Evolutionary conservation across 2,797 vertebrate genomes (phyloP).

Genomic region (Naso thynnoides): DNA sequence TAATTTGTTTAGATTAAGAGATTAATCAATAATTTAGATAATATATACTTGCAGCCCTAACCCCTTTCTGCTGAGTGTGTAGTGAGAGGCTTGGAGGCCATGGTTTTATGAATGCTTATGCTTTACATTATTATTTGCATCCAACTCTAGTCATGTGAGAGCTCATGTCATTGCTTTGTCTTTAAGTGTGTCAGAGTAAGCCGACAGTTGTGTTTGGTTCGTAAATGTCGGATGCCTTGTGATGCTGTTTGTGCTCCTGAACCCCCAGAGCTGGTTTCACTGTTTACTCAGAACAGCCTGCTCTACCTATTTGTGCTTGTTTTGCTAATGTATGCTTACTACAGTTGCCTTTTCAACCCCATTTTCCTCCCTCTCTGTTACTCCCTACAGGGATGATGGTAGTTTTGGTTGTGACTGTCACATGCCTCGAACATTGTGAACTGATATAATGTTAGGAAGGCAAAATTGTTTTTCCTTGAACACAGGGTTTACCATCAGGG

Average conservation of each 20-base stretch:
- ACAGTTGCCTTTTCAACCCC: slow-evolving; percentile 21
- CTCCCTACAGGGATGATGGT: background rate
- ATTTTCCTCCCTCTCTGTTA: background rate
- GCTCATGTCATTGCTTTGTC: background rate
- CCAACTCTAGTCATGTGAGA: slow-evolving; percentile 16
- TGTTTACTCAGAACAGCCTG: slow-evolving; percentile 22
- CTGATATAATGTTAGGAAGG: slow-evolving; percentile 2
- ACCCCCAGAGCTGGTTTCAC: slow-evolving; percentile 39
- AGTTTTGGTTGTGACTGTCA: slow-evolving; percentile 22
- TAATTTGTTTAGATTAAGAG: background rate
- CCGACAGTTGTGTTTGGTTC: slow-evolving; percentile 21
- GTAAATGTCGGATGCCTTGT: slow-evolving; percentile 27
- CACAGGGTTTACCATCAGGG: too few species aligned
- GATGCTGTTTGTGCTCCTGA: slow-evolving; percentile 37
- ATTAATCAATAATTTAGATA: background rate
- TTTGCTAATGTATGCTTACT: slow-evolving; percentile 7
- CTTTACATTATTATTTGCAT: slow-evolving; percentile 7
- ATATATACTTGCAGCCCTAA: background rate
- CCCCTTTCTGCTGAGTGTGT: background rate
- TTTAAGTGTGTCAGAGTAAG: slow-evolving; percentile 2
- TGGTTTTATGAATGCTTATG: too few species aligned
- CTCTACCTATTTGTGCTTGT: slow-evolving; percentile 16
- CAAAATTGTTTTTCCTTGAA: slow-evolving; percentile 4
- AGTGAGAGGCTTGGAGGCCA: background rate
- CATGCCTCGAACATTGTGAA: background rate